Base-by-base conservation (phyloP, 2,113 vertebrate species). In the Pomatorhinus ruficollis region DNA sequence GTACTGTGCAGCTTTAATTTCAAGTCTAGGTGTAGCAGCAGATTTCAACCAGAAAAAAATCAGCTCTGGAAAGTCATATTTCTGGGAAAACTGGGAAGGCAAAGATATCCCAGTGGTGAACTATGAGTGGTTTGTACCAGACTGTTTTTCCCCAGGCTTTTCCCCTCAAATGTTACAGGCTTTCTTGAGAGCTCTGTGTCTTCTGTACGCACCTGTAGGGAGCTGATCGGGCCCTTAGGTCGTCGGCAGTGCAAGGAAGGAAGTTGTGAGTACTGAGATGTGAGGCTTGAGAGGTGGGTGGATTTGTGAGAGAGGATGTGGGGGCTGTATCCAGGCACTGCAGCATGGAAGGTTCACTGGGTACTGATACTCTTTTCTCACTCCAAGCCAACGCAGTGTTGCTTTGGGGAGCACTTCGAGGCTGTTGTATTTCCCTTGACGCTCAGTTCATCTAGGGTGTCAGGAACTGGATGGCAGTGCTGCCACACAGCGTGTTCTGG, bases 101-200 rank as follows among this genome's bases (percentile, higher is more conserved):
- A 57, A 20, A 45, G 31, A 27, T 64, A 72, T 89, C 37, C 11
- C 2, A n/a, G 0, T 28, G 37, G 45, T 61, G 66, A 54, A 1
- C 47, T 54, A 6, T 4, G 31, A 15, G 45, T 61, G 25, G 17
- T 60, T 87, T 45, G 31, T 64, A 35, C 24, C 20, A 52, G 44
- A 27, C n/a, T 2, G 0, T 70, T 39, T 79, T 89, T 49, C 23
- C 33, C 15, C 4, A 15, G 19, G 15, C 22, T 44, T 85, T 63
- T 0, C 11, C 20, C 9, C 5, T 59, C 23, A 64, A 18, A 56
- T 56, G 24, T 59, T 71, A 30, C 4, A 19, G 53, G 11, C 42
- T 87, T 57, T 28, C 59, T 39, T 2, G 0, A 33, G 39, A 78
- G 39, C 35, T 72, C 28, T 39, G 22, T 0, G 0, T 81, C n/a